Conservation (phyloP, 2,113 vertebrate genomes). For the Circaetus gallicus region DNA sequence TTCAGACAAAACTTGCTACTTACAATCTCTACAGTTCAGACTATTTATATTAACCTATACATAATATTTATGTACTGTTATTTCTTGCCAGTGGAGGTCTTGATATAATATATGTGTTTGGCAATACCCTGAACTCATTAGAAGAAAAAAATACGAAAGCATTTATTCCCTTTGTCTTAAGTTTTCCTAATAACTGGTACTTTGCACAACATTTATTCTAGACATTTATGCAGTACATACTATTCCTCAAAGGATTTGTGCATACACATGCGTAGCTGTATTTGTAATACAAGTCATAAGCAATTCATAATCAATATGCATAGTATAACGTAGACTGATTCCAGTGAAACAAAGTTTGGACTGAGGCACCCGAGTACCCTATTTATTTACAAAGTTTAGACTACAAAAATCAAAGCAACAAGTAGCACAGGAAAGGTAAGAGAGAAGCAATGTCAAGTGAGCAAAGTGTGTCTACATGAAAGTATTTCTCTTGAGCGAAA, state of each 20-base stretch:
- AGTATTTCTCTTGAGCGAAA: background rate
- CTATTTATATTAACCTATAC: slow-evolving; percentile 3
- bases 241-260: background rate
- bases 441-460: background rate
- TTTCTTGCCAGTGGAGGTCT: background rate
- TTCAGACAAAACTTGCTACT: slow-evolving; percentile 24
- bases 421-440: background rate
- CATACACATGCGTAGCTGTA: background rate
- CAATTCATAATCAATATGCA: background rate
- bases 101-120: background rate
- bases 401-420: background rate
- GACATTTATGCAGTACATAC: background rate
- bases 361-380: background rate
- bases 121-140: background rate
- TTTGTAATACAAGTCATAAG: background rate
- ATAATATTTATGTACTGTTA: background rate
- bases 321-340: background rate
- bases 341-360: background rate
- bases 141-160: background rate
- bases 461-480: background rate
- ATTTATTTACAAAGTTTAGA: background rate
- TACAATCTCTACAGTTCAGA: background rate
- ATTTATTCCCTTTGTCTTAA: background rate
- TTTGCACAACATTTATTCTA: background rate
- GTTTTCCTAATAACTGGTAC: background rate